These are phyloP conservation scores for Myotis vivesi DNA, from an alignment of 2,797 vertebrate species.

Conservation along the genomic window DNA sequence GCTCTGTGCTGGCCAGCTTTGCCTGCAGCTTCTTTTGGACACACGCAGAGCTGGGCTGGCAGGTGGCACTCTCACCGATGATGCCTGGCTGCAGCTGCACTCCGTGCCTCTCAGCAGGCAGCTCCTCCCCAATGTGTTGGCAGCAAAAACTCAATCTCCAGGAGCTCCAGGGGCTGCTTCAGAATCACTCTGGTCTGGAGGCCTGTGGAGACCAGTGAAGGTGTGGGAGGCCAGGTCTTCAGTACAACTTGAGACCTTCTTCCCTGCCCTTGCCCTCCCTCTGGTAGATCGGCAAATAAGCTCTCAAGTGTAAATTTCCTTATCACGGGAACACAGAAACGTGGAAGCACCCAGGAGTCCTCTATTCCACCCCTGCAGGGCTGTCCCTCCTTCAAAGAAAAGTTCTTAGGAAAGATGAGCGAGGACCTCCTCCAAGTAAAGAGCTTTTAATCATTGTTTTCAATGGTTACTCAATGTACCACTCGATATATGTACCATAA, in stretches of 20 bases:
- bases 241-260: not conserved
- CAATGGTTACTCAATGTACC: not conserved
- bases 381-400: not conserved
- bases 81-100: not conserved
- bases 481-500: not conserved
- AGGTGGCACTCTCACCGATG: not conserved
- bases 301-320: not conserved
- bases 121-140: not conserved
- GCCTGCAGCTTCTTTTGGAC: not conserved
- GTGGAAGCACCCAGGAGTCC: not conserved
- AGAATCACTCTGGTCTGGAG: not conserved
- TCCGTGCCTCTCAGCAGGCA: not conserved
- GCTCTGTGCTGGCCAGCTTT: not conserved
- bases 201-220: not conserved
- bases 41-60: not conserved
- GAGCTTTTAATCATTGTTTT: not conserved
- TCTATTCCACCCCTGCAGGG: not conserved
- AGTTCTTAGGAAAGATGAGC: not conserved
- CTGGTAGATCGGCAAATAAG: not conserved
- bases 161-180: not conserved
- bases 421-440: not conserved
- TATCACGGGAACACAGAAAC: not conserved
- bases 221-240: fast-evolving
- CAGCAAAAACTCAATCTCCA: not conserved
- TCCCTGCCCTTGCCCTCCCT: not conserved